Evolutionary conservation across 2,113 vertebrate genomes (phyloP).

Genomic region (Phaethon lepturus): DNA sequence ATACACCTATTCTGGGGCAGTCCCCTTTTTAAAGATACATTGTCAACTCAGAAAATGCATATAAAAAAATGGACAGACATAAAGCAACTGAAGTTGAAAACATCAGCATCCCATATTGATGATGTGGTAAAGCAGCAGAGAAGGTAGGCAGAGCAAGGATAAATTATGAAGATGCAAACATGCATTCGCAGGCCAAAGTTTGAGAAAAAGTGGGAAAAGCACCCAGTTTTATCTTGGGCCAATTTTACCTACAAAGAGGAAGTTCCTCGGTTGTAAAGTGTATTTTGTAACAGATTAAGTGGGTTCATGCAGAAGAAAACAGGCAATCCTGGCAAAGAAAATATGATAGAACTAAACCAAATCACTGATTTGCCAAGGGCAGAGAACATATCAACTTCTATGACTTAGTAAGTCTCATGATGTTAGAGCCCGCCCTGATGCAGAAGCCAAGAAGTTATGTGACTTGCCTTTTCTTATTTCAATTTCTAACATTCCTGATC

Average conservation of each 20-base stretch:
- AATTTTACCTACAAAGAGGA: not conserved
- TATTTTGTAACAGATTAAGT: not conserved
- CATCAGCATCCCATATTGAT: not conserved
- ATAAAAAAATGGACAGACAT: not conserved
- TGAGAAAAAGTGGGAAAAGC: not conserved
- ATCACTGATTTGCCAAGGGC: not conserved
- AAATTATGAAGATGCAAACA: not conserved
- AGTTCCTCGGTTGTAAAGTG: not conserved
- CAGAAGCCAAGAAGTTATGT: slow-evolving; percentile 12
- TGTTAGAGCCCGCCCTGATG: not conserved
- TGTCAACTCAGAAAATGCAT: not conserved
- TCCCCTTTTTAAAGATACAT: not conserved
- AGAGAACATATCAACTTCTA: slow-evolving; percentile 13
- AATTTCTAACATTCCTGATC: not conserved
- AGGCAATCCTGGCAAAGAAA: not conserved
- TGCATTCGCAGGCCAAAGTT: not conserved
- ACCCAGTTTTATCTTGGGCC: not conserved
- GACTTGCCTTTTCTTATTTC: slow-evolving; percentile 18
- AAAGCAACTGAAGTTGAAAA: not conserved
- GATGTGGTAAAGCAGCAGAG: not conserved
- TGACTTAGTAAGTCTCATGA: slow-evolving; percentile 1
- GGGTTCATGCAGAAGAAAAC: not conserved
- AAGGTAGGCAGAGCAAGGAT: not conserved
- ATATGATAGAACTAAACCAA: slow-evolving; percentile 4
- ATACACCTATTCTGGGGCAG: not conserved